phyloP scores from a whole-genome alignment of 2,797 vertebrate genomes.

The Aulostomus chinensis region DNA sequence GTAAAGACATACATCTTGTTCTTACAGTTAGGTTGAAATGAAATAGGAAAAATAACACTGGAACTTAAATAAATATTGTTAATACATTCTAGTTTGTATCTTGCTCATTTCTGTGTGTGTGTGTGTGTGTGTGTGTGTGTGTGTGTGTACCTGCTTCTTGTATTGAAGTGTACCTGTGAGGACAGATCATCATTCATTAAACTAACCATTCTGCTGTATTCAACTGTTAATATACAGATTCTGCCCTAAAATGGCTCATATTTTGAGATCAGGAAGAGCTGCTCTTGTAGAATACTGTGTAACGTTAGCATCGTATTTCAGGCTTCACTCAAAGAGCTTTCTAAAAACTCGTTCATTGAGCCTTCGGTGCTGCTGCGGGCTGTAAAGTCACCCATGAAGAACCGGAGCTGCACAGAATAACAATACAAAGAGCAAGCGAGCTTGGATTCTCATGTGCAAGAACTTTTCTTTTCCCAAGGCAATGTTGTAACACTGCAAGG shows the following conservation, averaged over 20 bases:
- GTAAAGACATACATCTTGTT: conserved; percentile 65
- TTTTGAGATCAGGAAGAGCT: not conserved
- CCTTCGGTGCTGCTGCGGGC: conserved; percentile 26
- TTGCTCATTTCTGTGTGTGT: conserved; percentile 21
- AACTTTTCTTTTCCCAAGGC: too few species aligned
- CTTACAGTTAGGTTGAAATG: conserved; percentile 65
- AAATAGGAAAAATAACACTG: conserved; percentile 69
- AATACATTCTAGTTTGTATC: conserved; percentile 64
- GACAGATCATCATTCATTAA: not conserved
- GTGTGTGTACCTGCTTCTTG: not conserved
- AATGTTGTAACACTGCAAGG: conserved; percentile 1
- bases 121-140: conserved; percentile 1
- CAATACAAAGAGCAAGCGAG: conserved; percentile 10
- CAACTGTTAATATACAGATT: too few species aligned
- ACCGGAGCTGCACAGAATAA: conserved; percentile 30
- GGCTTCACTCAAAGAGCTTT: conserved; percentile 24
- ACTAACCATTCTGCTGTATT: not conserved
- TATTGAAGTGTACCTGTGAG: not conserved
- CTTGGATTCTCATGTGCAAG: too few species aligned
- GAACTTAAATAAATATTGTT: conserved; percentile 78
- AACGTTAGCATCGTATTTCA: conserved; percentile 16
- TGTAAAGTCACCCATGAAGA: conserved; percentile 24
- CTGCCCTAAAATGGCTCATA: not conserved
- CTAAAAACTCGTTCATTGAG: conserved; percentile 14
- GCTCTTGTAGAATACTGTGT: not conserved